Base-by-base conservation (phyloP, 2,888 invertebrate genomes). In the Acrobasis suavella region DNA sequence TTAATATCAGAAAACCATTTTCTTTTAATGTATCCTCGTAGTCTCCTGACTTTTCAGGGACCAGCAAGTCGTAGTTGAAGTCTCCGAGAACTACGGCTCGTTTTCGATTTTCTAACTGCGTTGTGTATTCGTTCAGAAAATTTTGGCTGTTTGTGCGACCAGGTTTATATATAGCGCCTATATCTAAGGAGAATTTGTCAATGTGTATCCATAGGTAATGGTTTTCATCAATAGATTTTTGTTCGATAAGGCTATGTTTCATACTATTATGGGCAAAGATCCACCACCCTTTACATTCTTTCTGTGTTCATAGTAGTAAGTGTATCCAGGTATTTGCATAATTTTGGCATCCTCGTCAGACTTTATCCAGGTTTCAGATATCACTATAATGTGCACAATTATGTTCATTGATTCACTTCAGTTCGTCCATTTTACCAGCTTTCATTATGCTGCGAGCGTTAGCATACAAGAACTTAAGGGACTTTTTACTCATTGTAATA, bases 1-100 rank as follows among this genome's bases (percentile, higher is more conserved):
- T 73, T 14, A 72, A 1, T 12, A 73, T 51, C 15, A 37, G 12
- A 15, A 63, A 63, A 14, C 68, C 69, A 16, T 51, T 17, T 62
- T 67, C 68, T 54, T 51, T 39, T 16, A 69, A 8, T 39, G 9
- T 39, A 7, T 39, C 9, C 39, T 39, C 16, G 39, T 60, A 64
- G 9, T 61, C 58, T 14, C 42, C 16, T 17, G 56, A 42, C 56
- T 15, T 12, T 39, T 50, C 32, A 39, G 32, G 17, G 55, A 52
- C 0, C 50, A 15, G 17, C 50, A 60, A 10, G 39, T 39, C 39
- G 39, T 39, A 39, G 39, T 39, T 39, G 9, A 39, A 39, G 10
- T 39, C 39, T n/a, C 60, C 60, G 32, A 63, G 32, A 2, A 50
- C 12, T 15, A 63, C n/a, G 15, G 63, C 56, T 60, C 63, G 60